These are phyloP conservation scores for Rallus limicola DNA, from an alignment of 2,113 vertebrate genomes.

Conservation along the genomic window DNA sequence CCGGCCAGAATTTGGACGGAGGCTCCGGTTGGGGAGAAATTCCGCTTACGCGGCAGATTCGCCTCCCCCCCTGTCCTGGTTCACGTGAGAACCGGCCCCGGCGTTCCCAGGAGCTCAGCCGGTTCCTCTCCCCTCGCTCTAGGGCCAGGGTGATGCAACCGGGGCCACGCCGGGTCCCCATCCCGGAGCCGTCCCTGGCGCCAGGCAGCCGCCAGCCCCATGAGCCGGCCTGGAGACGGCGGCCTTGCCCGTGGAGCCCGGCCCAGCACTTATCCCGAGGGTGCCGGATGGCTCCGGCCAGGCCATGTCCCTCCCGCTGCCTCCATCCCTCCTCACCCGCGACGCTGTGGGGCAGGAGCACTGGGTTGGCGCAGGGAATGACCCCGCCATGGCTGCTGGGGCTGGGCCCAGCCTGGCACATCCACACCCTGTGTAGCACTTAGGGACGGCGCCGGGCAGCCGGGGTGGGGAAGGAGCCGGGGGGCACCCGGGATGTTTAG, in stretches of 20 bases:
- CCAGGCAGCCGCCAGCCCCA: neutral
- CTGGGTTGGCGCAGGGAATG: neutral
- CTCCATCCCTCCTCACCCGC: neutral
- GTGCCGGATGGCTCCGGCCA: neutral
- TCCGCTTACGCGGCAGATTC: slow-evolving; percentile 20
- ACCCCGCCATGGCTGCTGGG: neutral
- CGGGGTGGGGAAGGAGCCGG: neutral
- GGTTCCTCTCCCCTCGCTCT: neutral
- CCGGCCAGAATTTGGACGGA: neutral
- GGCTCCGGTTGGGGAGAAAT: slow-evolving; percentile 8
- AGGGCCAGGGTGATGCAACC: neutral
- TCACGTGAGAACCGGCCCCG: slow-evolving; percentile 6
- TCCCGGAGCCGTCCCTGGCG: neutral
- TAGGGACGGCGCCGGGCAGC: neutral
- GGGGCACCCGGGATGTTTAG: neutral
- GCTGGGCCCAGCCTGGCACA: neutral
- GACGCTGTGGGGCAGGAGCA: neutral
- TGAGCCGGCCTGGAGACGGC: neutral
- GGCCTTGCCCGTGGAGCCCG: neutral
- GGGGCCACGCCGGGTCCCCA: neutral
- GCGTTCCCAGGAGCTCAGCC: neutral
- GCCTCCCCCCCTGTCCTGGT: neutral
- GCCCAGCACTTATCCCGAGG: slow-evolving; percentile 51
- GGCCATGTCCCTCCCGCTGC: neutral
- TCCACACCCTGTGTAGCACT: neutral